Percentiles rank a stretch among this genome's conserved stretches.
phyloP scores from a whole-genome alignment of 2,113 vertebrate genomes.

The Chiloscyllium plagiosum region DNA sequence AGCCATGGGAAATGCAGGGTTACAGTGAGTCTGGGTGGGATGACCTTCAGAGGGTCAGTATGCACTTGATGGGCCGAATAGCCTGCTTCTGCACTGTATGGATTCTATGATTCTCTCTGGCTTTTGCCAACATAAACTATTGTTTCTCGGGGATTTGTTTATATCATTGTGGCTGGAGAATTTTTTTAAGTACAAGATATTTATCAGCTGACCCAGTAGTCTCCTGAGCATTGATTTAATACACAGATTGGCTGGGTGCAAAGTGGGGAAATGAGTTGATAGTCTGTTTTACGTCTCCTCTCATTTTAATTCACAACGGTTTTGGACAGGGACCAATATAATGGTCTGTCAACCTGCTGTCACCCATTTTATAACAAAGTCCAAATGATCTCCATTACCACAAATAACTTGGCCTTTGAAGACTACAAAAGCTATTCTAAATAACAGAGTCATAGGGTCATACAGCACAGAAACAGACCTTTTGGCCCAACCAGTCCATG shows the following conservation, averaged over 20 bases:
- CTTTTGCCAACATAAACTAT: background rate
- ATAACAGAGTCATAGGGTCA: too few species aligned
- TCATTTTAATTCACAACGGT: background rate
- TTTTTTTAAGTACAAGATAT: background rate
- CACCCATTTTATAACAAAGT: background rate
- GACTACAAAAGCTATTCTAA: too few species aligned
- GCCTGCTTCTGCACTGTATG: too few species aligned
- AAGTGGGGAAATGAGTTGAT: background rate
- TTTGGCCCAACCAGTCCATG: too few species aligned
- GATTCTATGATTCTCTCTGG: background rate
- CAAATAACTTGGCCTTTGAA: background rate
- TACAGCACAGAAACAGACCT: too few species aligned
- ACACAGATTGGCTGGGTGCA: background rate
- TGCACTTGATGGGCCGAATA: too few species aligned
- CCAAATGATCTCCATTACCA: background rate
- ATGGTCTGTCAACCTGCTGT: background rate
- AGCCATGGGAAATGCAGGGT: too few species aligned
- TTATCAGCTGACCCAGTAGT: background rate
- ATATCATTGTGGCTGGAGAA: background rate
- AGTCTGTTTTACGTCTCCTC: background rate
- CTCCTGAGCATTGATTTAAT: background rate
- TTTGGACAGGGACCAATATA: background rate
- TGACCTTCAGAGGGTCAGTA: too few species aligned
- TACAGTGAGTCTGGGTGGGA: too few species aligned
- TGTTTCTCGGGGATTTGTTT: background rate